phyloP scores from a whole-genome alignment of 1,140 invertebrate genomes.

The Battus philenor region DNA sequence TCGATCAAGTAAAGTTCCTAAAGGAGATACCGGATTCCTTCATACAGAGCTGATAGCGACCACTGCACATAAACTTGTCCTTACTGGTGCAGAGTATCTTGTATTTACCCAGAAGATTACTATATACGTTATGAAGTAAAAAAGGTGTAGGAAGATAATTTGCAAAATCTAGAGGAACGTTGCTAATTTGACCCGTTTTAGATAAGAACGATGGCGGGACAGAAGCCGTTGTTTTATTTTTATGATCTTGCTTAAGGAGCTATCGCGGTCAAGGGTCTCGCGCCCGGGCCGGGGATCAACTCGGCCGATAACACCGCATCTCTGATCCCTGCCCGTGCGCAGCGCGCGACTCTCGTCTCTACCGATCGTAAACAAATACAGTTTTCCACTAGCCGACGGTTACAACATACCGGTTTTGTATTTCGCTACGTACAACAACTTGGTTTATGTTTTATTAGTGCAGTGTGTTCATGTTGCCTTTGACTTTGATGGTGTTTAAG shows the following conservation, averaged over 20 bases:
- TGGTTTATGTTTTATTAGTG: slow-evolving; percentile 4
- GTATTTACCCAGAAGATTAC: too few species aligned
- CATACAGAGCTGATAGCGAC: too few species aligned
- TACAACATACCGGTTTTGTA: background rate
- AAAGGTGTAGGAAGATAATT: too few species aligned
- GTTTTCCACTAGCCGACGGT: background rate
- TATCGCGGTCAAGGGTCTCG: slow-evolving; percentile 4
- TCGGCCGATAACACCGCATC: slow-evolving; percentile 1
- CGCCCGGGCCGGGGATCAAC: slow-evolving; percentile 1
- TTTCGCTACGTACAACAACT: slow-evolving; percentile 2
- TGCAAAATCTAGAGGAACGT: too few species aligned
- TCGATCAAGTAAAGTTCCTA: too few species aligned
- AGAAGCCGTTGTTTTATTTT: slow-evolving; percentile 7
- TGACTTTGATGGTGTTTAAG: background rate
- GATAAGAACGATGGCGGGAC: too few species aligned
- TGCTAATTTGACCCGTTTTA: too few species aligned
- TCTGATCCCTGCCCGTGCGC: slow-evolving; percentile 1
- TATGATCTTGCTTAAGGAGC: slow-evolving; percentile 5
- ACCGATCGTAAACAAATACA: background rate
- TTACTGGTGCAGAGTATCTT: too few species aligned
- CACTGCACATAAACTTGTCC: too few species aligned
- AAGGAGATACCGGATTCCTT: too few species aligned
- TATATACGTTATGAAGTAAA: too few species aligned
- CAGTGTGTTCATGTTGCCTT: slow-evolving; percentile 3
- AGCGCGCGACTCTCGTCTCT: slow-evolving; percentile 3